Conservation (phyloP, 2,888 invertebrate species). For the Amphiduros pacificus region DNA sequence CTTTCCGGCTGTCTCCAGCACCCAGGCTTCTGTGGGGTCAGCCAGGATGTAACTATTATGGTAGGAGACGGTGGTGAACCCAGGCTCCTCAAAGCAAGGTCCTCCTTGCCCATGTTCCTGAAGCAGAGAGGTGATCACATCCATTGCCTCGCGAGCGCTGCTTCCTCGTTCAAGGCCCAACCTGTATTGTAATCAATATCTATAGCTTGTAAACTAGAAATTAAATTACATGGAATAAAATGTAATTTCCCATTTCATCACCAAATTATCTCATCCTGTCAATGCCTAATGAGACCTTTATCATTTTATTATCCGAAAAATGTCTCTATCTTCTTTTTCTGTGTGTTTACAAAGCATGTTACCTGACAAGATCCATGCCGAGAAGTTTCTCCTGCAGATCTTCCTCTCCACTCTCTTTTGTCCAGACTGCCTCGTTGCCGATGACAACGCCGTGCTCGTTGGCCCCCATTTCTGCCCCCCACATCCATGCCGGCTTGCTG, state of each 20-base stretch:
- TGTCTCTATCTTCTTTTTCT: too few species aligned
- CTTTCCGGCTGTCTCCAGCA: slow-evolving; percentile 75
- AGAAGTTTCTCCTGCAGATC: slow-evolving; percentile 29
- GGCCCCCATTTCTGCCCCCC: slow-evolving; percentile 83
- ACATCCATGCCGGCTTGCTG: slow-evolving; percentile 78
- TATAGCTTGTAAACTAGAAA: too few species aligned
- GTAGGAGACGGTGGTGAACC: slow-evolving; percentile 64
- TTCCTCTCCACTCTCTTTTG: slow-evolving; percentile 59
- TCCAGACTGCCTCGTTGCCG: slow-evolving; percentile 75
- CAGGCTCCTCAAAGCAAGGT: slow-evolving; percentile 67
- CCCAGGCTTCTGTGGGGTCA: slow-evolving; percentile 74
- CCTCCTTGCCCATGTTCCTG: slow-evolving; percentile 74
- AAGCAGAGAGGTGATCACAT: slow-evolving; percentile 69
- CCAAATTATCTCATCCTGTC: too few species aligned
- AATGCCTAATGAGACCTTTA: too few species aligned
- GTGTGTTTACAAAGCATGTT: too few species aligned
- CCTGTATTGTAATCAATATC: slow-evolving; percentile 59
- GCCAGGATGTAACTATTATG: slow-evolving; percentile 78
- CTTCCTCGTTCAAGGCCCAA: slow-evolving; percentile 72
- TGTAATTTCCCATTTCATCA: too few species aligned
- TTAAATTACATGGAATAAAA: too few species aligned
- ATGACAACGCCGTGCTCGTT: slow-evolving; percentile 75
- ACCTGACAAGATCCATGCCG: slow-evolving; percentile 36
- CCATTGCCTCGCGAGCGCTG: slow-evolving; percentile 70
- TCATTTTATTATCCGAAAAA: too few species aligned